Evolutionary conservation across 2,888 invertebrate species (phyloP), one percentile per base, ranked within the genome.

Genomic region (Conistra vaccinii): DNA sequence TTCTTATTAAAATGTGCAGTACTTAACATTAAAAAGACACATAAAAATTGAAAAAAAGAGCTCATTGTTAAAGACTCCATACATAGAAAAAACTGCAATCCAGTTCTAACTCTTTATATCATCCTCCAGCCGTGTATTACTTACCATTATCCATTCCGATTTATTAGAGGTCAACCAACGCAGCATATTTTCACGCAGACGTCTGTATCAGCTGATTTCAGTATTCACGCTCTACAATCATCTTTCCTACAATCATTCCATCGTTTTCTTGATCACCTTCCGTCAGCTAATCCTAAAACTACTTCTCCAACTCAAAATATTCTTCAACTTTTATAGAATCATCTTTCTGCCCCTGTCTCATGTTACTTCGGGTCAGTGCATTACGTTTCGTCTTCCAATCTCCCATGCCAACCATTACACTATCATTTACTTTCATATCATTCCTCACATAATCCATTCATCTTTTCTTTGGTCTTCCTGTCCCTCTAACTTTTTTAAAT

Each of bases 1-100:
- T 78, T 83, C 78, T 66, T 51, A 77, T 77, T 35, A 58, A n/a
- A 69, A 58, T 69, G 23, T 35, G 29, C 48, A 42, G 35, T 42
- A n/a, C n/a, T n/a, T n/a, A 14, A 53, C n/a, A 26, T 45, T 58
- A 20, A 63, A 55, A 53, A n/a, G 6, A 17, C 12, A 45, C 45
- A 45, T 9, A 20, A 39, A 26, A 58, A 51, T 29, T 14, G 17
- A 26, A 32, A 35, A 39, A 79, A 5, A 45, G 14, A 20, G 39
- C 17, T 70, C 12, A 32, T 57, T 32, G 12, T 32, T 29, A 1
- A 48, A n/a, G 6, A 35, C 2, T 42, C 0, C 17, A n/a, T 2
- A 10, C 2, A 4, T 0, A 67, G 23, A 55, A 32, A 42, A 9
- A 6, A 6, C 3, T 32, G 7, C 4, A 0, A 17, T n/a, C 0